A percentile compares a stretch with the other conserved stretches of the same genome.
Conservation (phyloP, 2,888 invertebrate species). For the Eupithecia pulchellata region DNA sequence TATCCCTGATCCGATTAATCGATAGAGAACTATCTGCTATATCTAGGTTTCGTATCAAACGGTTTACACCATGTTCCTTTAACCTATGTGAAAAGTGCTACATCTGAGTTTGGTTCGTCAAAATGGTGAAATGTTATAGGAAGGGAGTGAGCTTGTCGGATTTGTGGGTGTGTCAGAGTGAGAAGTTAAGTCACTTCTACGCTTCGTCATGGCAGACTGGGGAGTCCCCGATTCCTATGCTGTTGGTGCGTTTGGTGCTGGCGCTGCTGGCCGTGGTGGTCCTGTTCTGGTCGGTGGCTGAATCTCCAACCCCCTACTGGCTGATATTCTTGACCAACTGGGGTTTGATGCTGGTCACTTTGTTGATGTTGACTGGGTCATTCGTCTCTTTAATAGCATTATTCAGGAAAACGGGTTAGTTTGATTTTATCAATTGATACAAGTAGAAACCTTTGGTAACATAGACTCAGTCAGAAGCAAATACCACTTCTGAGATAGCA, state of each 20-base stretch:
- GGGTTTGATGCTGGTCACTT: constrained; percentile 67
- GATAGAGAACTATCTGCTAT: constrained; percentile 24
- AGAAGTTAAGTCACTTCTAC: constrained; percentile 72
- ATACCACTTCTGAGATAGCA: not conserved
- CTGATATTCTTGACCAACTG: constrained; percentile 77
- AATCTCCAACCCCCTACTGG: constrained; percentile 60
- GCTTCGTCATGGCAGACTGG: constrained; percentile 78
- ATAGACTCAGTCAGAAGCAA: not conserved
- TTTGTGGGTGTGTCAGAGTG: constrained; percentile 72
- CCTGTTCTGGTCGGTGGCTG: constrained; percentile 66
- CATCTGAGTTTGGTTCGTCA: constrained; percentile 47
- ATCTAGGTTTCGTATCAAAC: constrained; percentile 46
- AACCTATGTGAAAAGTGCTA: constrained; percentile 26
- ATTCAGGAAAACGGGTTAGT: constrained; percentile 63
- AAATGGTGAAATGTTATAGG: constrained; percentile 78
- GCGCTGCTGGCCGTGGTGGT: constrained; percentile 58
- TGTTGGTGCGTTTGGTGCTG: constrained; percentile 64
- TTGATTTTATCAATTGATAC: not conserved
- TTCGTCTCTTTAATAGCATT: constrained; percentile 61
- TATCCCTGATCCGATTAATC: constrained; percentile 5
- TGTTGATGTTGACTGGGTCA: constrained; percentile 61
- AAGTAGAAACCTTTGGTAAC: not conserved
- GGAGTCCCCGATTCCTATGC: constrained; percentile 69
- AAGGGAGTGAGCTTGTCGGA: constrained; percentile 63
- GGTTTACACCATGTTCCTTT: constrained; percentile 16